These are phyloP conservation scores for Ceratotherium simum DNA, from an alignment of 2,113 vertebrate species.

Conservation along the genomic window DNA sequence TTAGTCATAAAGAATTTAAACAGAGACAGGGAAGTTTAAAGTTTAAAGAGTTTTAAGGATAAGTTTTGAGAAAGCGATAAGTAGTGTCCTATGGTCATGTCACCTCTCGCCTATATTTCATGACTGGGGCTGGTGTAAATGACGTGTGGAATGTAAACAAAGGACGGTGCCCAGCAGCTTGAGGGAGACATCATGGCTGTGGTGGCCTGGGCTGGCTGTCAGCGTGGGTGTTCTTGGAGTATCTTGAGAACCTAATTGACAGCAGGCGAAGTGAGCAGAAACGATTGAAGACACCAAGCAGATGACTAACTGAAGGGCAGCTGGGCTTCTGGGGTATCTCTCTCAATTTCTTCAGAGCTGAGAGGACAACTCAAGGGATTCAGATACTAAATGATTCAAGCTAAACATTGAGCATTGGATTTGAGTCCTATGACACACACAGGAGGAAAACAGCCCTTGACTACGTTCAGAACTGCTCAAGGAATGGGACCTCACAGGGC, in stretches of 20 bases:
- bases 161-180: not conserved
- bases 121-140: not conserved
- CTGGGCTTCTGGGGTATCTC: not conserved
- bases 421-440: not conserved
- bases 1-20: not conserved
- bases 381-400: too few relatives aligned
- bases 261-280: not conserved
- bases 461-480: not conserved
- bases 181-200: rapidly evolving
- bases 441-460: not conserved
- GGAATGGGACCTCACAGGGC: not conserved
- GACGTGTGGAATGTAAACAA: not conserved
- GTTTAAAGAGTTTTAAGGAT: not conserved
- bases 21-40: not conserved
- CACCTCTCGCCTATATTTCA: not conserved
- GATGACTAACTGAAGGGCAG: not conserved
- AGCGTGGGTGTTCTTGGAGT: not conserved
- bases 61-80: not conserved
- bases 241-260: not conserved
- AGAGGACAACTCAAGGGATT: not conserved
- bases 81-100: not conserved
- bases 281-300: not conserved
- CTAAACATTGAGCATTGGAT: not conserved
- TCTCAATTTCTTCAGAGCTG: not conserved
- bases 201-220: not conserved